Conservation (phyloP, 2,888 invertebrate species). For the Coleophora flavipennella region DNA sequence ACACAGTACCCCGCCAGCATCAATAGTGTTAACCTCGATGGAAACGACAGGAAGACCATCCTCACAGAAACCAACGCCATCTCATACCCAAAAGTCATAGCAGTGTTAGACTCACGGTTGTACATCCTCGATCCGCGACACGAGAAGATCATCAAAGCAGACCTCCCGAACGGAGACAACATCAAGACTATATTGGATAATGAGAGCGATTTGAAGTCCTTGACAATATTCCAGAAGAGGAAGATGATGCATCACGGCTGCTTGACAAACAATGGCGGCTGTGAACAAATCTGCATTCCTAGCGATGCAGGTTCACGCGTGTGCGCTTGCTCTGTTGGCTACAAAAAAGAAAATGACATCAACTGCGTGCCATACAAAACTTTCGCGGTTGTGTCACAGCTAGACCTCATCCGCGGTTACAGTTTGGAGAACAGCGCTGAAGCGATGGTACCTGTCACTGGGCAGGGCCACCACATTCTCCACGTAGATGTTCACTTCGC, state of each 20-base stretch:
- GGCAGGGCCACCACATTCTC: conserved; percentile 89
- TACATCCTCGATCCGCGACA: conserved; percentile 92
- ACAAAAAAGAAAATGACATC: conserved; percentile 82
- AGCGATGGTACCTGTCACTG: conserved; percentile 95
- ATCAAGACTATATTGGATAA: conserved; percentile 84
- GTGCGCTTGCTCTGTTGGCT: conserved; percentile 94
- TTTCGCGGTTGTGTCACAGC: conserved; percentile 93
- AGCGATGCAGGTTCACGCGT: conserved; percentile 80
- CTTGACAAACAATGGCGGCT: conserved; percentile 88
- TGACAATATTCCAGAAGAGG: conserved; percentile 91
- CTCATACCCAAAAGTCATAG: conserved; percentile 84
- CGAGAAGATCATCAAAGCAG: conserved; percentile 90
- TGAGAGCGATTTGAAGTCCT: conserved; percentile 88
- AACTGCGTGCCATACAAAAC: conserved; percentile 87
- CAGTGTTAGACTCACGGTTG: conserved; percentile 84
- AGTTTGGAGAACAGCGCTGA: conserved; percentile 88
- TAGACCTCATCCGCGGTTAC: conserved; percentile 91
- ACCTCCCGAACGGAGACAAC: conserved; percentile 85
- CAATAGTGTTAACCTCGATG: conserved; percentile 80
- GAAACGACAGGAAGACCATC: conserved; percentile 77
- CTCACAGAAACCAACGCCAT: conserved; percentile 81
- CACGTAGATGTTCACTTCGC: conserved; percentile 92
- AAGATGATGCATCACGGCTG: conserved; percentile 89
- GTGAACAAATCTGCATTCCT: conserved; percentile 95
- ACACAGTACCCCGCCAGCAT: conserved; percentile 82